Base-by-base conservation (phyloP, 2,797 vertebrate genomes). In the Gymnodraco acuticeps region DNA sequence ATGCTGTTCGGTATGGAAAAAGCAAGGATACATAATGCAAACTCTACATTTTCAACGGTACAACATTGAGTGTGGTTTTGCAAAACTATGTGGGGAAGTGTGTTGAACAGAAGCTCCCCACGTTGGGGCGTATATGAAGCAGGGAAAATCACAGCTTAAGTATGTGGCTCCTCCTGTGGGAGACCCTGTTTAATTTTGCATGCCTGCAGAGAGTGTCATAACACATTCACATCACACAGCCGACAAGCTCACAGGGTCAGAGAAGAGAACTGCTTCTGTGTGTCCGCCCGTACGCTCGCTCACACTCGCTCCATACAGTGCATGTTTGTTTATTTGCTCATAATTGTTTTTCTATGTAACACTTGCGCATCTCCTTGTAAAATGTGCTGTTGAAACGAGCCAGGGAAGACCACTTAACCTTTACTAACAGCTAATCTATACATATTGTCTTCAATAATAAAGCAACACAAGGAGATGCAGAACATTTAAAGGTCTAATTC, bases 171-270 rank as follows among this genome's bases (percentile, higher is more conserved):
- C 80, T 90, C 88, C 84, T 81, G 85, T 83, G 88, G 88, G 90
- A 92, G 84, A 43, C 70, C 81, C 81, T 86, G 87, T 91, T 95
- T 86, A 93, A 94, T 93, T 93, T 92, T 93, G 82, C 85, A 94
- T 92, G 89, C 75, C 88, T 89, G 84, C 83, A 88, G 88, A 90
- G 84, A 84, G 81, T 88, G 93, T 91, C 92, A 91, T 90, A 89
- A 89, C 87, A 90, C 83, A 93, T 93, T 91, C 88, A 75, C 81
- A 89, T 94, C 94, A 94, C 89, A 87, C 77, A 84, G 87, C 79
- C 87, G 83, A 87, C 86, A 84, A 88, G 82, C 84, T 89, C 72
- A 65, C 68, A 56, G 83, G 88, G 77, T 88, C 82, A 85, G 70
- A 78, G 83, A 80, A 47, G 43, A 75, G 60, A 74, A 69, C 70